phyloP scores from a whole-genome alignment of 2,797 vertebrate genomes.

The Pyrocephalus nanus region DNA sequence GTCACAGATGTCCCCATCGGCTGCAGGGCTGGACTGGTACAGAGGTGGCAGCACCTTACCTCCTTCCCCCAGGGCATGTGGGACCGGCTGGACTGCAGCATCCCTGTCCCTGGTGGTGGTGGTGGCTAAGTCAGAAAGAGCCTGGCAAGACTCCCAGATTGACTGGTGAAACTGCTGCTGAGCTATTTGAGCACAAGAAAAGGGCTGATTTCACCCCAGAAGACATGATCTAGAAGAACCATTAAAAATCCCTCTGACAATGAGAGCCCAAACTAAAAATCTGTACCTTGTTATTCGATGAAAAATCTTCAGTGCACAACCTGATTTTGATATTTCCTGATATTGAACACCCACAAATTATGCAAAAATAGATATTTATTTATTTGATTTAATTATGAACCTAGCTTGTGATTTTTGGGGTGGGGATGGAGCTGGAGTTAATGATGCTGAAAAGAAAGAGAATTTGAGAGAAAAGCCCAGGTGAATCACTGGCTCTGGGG shows the following conservation, averaged over 20 bases:
- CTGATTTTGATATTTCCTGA: constrained; percentile 17
- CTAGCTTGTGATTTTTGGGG: not conserved
- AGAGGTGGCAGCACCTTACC: not conserved
- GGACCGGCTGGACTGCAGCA: not conserved
- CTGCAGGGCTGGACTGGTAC: not conserved
- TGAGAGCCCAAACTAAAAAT: not conserved
- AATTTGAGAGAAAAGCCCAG: not conserved
- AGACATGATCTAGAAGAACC: not conserved
- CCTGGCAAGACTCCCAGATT: not conserved
- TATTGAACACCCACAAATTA: constrained; percentile 26
- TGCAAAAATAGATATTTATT: constrained; percentile 39
- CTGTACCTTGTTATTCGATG: not conserved
- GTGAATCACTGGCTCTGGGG: not conserved
- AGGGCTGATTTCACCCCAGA: not conserved
- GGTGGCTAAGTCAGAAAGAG: not conserved
- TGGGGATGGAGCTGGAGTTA: not conserved
- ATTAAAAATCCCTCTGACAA: not conserved
- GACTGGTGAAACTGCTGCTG: not conserved
- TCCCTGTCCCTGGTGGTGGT: not conserved
- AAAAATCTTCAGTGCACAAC: not conserved
- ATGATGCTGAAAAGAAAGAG: not conserved
- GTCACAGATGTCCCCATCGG: not conserved
- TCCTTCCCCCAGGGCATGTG: not conserved
- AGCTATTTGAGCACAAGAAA: not conserved
- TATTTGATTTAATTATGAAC: constrained; percentile 39